phyloP scores from a whole-genome alignment of 2,797 vertebrate genomes.

The Chaenodraco wilsoni region DNA sequence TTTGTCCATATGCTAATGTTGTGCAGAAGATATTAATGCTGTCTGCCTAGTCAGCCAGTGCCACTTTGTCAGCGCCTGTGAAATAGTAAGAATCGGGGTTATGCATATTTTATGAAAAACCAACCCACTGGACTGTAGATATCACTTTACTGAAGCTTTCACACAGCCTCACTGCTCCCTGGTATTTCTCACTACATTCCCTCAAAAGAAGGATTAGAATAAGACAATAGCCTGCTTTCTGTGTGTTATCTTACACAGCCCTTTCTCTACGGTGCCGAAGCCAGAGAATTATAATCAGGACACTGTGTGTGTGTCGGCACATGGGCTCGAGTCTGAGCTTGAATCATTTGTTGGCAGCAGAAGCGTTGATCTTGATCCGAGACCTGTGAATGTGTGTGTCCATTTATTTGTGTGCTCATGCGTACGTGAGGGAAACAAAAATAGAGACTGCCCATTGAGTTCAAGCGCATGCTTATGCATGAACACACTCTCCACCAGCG shows the following conservation, averaged over 20 bases:
- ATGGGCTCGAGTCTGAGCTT: constrained; percentile 26
- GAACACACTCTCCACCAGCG: constrained; percentile 69
- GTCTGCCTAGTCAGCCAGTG: constrained; percentile 17
- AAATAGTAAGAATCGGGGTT: constrained; percentile 38
- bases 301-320: constrained; percentile 30
- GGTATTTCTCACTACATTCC: constrained; percentile 45
- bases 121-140: constrained; percentile 38
- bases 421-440: constrained; percentile 50
- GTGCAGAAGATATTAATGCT: constrained; percentile 45
- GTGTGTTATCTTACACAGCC: constrained; percentile 61
- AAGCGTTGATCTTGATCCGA: constrained; percentile 28
- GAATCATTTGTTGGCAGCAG: constrained; percentile 41
- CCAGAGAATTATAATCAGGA: constrained; percentile 66
- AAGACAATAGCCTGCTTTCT: constrained; percentile 66
- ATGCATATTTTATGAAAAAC: constrained; percentile 29
- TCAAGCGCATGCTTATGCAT: constrained; percentile 70
- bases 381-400: constrained; percentile 45
- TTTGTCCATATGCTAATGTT: constrained; percentile 41
- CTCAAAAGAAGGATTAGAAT: constrained; percentile 69
- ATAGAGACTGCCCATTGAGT: constrained; percentile 52
- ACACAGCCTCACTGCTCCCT: constrained; percentile 38
- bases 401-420: constrained; percentile 45
- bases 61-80: constrained; percentile 35
- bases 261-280: constrained; percentile 51
- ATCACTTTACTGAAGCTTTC: constrained; percentile 42